Conservation (phyloP, 2,113 vertebrate species). For the Tapirus terrestris region DNA sequence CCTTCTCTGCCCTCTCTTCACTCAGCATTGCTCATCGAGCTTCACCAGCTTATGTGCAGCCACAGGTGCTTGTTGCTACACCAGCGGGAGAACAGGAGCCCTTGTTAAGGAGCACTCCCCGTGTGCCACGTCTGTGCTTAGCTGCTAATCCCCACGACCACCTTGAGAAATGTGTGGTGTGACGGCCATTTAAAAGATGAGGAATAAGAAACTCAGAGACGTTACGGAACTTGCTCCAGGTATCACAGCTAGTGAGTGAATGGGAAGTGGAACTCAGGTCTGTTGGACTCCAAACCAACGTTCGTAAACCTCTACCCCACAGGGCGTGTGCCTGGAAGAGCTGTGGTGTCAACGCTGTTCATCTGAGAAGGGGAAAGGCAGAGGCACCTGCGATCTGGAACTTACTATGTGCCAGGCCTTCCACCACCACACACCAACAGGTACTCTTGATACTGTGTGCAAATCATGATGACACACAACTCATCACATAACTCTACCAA, state of each 20-base stretch:
- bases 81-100: accelerated
- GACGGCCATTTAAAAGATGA: conserved; percentile 29
- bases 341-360: not conserved
- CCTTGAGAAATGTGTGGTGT: not conserved
- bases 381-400: not conserved
- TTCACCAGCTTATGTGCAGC: accelerated
- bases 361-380: not conserved
- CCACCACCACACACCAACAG: not conserved
- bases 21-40: not conserved
- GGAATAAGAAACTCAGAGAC: conserved; percentile 72
- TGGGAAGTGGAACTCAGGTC: conserved; percentile 78
- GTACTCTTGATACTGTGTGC: not conserved
- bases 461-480: not conserved
- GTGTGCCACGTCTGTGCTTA: not conserved
- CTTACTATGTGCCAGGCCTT: not conserved
- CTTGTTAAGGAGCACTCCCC: not conserved
- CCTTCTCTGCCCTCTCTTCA: not conserved
- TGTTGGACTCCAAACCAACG: conserved; percentile 40
- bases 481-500: accelerated
- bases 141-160: not conserved
- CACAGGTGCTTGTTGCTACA: accelerated
- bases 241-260: conserved; percentile 4
- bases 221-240: conserved; percentile 70
- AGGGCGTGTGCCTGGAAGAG: conserved; percentile 62
- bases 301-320: conserved; percentile 52